Evolutionary conservation across 2,888 invertebrate species (phyloP).

Genomic region (Opisthograptis luteolata): DNA sequence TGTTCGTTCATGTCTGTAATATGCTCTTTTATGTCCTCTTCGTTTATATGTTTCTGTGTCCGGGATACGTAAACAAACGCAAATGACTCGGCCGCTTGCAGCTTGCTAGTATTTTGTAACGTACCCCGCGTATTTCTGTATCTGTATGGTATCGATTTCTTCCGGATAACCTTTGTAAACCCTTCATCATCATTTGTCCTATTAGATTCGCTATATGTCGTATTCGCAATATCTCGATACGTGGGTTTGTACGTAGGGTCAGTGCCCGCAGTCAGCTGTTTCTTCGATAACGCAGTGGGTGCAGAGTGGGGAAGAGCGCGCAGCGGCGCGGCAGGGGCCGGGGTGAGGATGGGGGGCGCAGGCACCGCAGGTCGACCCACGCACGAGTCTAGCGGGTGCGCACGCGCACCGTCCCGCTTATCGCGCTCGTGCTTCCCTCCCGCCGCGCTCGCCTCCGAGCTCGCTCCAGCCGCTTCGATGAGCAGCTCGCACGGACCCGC

Average conservation of each 20-base stretch:
- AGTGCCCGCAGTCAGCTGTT: background rate
- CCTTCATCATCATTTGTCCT: slow-evolving; percentile 9
- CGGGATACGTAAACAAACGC: slow-evolving; percentile 20
- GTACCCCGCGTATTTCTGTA: slow-evolving; percentile 20
- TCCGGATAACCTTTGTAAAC: slow-evolving; percentile 5
- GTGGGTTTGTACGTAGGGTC: background rate
- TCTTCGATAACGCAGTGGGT: background rate
- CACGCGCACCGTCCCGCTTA: background rate
- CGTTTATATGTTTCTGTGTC: slow-evolving; percentile 12
- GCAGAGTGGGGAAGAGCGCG: too few species aligned
- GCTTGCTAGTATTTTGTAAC: slow-evolving; percentile 13
- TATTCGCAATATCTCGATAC: slow-evolving; percentile 2
- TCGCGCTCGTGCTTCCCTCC: background rate
- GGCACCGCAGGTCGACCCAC: background rate
- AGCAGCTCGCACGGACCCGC: background rate
- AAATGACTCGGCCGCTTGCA: slow-evolving; percentile 20
- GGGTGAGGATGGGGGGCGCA: background rate
- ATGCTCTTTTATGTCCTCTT: slow-evolving; percentile 13
- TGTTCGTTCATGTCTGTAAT: slow-evolving; percentile 20
- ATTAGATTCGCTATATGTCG: background rate
- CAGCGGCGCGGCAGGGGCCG: too few species aligned
- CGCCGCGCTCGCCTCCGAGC: background rate
- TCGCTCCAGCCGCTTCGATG: background rate
- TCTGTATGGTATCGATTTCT: slow-evolving; percentile 12
- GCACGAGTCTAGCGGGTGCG: background rate